Evolutionary conservation across 2,113 vertebrate species (phyloP), one percentile per base, ranked within the genome.

Genomic region (Lontra canadensis): DNA sequence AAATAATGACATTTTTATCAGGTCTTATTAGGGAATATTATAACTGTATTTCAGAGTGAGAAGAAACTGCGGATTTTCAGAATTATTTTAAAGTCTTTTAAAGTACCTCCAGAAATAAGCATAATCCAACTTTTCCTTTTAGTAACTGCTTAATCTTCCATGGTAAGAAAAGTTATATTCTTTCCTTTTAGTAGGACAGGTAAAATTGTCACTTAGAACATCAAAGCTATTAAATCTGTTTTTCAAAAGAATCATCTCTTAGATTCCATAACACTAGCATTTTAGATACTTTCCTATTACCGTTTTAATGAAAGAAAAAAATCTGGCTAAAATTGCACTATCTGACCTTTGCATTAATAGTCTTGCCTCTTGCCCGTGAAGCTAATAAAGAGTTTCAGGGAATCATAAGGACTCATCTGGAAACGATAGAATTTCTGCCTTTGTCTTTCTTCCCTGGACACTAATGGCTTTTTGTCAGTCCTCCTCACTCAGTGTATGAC

Each of bases 391-490:
- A 99, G 98, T 99, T 99, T 98, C 98, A 97, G 98, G 98, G 98
- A 99, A 98, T 98, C 98, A 96, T 98, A 98, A 98, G 95, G 98
- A 98, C 98, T 99, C 98, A 99, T 99, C 99, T 99, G 99, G 99
- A 98, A 99, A 98, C 0, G 93, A 98, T 98, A 98, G 98, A 99
- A 98, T 99, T 99, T 99, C 99, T 99, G 98, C 98, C 98, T 99
- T 99, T 99, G 99, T 99, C 99, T 99, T 99, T 99, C 98, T 98
- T 99, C 97, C 98, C 98, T 98, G 99, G 99, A 99, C 98, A 92
- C 98, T 99, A 99, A 99, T 99, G 99, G 99, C 98, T 99, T 99
- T 99, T 99, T 99, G 99, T 99, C 99, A 99, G 99, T 98, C 98
- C 98, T 99, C 99, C 98, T 99, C 99, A 99, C 99, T 99, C 99